Base-by-base conservation (phyloP, 2,797 vertebrate genomes). In the Acanthiza pusilla region DNA sequence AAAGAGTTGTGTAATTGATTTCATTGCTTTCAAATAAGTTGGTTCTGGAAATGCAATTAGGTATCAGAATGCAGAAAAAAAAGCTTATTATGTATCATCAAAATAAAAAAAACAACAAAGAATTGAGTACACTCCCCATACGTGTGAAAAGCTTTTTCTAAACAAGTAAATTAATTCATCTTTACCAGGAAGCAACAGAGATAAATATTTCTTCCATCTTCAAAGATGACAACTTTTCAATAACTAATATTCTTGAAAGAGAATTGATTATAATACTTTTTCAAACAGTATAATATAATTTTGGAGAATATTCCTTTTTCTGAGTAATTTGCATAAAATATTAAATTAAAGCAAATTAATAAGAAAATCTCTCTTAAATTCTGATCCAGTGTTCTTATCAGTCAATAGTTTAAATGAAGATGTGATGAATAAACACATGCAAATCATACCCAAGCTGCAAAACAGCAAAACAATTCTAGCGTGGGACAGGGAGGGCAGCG, bases 131-230 rank as follows among this genome's bases (percentile, higher is more conserved):
- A 71, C 12, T 70, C 29, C 42, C 34, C 20, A 70, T 38, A 43
- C 11, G 91, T 89, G 89, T 75, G 81, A 81, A 91, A 95, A 88
- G 23, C 36, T 66, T 91, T 94, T 93, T 82, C 81, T 89, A 91
- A 96, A 94, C 58, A 75, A 72, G 36, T 60, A 36, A 91, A 95
- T 91, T 72, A 92, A 95, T 96, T 97, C 22, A 94, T 96, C 67
- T 91, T 85, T 82, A 72, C 53, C 91, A 89, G 78, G 79, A 97
- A 94, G 85, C 40, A 74, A 65, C 34, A 40, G 67, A 97, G 86
- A 97, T 96, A 95, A 97, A 91, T 68, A 72, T 29, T 67, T 93
- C 62, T 40, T 88, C 57, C 84, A 22, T 96, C 95, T 96, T 95
- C 96, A 96, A 95, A 97, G 80, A 77, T 34, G 62, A 40, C 20